phyloP scores from a whole-genome alignment of 2,888 invertebrate species.

The Chironomus riparius region DNA sequence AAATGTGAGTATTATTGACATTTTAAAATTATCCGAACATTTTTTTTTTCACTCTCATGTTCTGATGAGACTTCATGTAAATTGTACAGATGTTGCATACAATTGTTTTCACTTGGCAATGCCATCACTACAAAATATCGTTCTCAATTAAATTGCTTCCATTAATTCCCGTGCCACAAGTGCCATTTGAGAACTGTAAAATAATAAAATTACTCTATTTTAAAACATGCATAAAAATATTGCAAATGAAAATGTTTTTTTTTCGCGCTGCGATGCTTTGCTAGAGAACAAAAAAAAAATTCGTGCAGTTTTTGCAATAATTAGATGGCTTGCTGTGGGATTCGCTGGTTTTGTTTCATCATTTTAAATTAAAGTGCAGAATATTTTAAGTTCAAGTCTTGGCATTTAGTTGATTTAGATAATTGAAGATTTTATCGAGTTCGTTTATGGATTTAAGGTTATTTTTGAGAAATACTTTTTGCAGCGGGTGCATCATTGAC shows the following conservation, averaged over 20 bases:
- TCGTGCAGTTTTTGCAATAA: background rate
- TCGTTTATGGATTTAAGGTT: too few species aligned
- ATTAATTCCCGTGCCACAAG: background rate
- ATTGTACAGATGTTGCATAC: too few species aligned
- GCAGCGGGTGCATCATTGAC: too few species aligned
- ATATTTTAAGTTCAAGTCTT: too few species aligned
- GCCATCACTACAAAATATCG: background rate
- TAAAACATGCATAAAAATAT: background rate
- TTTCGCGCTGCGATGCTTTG: background rate
- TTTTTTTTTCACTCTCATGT: too few species aligned
- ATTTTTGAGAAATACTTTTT: too few species aligned
- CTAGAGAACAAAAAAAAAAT: background rate
- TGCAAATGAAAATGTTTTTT: background rate
- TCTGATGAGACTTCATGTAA: background rate
- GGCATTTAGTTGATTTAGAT: too few species aligned
- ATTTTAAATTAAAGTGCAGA: too few species aligned
- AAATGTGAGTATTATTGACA: constrained; percentile 53
- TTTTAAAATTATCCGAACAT: background rate
- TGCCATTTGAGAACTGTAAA: background rate
- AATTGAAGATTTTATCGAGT: too few species aligned
- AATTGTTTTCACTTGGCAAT: background rate
- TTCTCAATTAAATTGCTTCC: background rate
- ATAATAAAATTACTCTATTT: background rate
- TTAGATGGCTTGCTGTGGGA: too few species aligned
- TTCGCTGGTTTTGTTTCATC: too few species aligned